Conservation (phyloP, 2,797 vertebrate genomes). For the Notoglanidium macrostoma region DNA sequence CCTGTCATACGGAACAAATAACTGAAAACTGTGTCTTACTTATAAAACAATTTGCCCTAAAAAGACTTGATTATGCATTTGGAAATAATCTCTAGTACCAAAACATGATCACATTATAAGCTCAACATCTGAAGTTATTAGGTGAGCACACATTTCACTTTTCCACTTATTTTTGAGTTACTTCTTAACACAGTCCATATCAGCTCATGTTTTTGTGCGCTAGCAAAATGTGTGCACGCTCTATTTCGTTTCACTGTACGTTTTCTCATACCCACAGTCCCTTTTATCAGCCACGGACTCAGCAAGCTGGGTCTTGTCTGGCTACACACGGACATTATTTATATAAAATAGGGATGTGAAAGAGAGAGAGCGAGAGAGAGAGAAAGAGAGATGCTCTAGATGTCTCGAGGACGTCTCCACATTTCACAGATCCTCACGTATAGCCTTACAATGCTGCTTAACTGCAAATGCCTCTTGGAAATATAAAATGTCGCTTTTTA, state of each 20-base stretch:
- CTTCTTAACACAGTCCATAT: slow-evolving; percentile 17
- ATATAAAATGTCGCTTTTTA: slow-evolving; percentile 55
- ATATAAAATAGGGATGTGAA: slow-evolving; percentile 53
- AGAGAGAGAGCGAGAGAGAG: slow-evolving; percentile 20
- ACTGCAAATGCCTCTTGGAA: slow-evolving; percentile 61
- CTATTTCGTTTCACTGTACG: slow-evolving; percentile 14
- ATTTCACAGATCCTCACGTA: slow-evolving; percentile 56
- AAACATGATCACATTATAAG: slow-evolving; percentile 9
- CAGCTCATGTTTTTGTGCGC: slow-evolving; percentile 33
- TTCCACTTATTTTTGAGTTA: background rate
- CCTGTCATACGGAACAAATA: slow-evolving; percentile 28
- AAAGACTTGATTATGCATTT: slow-evolving; percentile 39
- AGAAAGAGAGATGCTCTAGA: slow-evolving; percentile 26
- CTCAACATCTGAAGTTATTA: slow-evolving; percentile 17
- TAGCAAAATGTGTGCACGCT: slow-evolving; percentile 18
- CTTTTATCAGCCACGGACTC: slow-evolving; percentile 37
- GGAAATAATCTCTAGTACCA: slow-evolving; percentile 33
- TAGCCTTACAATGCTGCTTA: slow-evolving; percentile 66
- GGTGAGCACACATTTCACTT: slow-evolving; percentile 14
- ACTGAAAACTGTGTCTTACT: slow-evolving; percentile 22
- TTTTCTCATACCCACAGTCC: slow-evolving; percentile 29
- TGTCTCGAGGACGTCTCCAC: slow-evolving; percentile 44
- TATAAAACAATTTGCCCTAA: slow-evolving; percentile 20
- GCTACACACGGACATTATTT: slow-evolving; percentile 55
- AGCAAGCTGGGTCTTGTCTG: slow-evolving; percentile 36